Evolutionary conservation across 2,888 invertebrate species (phyloP), one percentile per base, ranked within the genome.

Genomic region (Gymnocheta viridis): DNA sequence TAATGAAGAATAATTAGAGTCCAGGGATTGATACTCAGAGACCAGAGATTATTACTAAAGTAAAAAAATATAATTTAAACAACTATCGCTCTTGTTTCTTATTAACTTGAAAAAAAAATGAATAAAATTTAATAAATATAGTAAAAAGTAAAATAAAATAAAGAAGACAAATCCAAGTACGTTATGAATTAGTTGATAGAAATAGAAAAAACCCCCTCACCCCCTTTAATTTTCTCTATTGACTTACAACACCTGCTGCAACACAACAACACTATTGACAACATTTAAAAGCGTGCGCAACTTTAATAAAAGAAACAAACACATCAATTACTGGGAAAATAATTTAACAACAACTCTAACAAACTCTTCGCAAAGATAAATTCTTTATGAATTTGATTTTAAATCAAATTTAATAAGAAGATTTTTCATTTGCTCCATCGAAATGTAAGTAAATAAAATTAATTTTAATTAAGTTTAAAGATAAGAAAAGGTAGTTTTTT

Each of bases 361-460:
- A n/a, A 27, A 27, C 32, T 38, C 62, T 22, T 7, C 19, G 49
- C 41, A 44, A 70, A 54, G 41, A 67, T 14, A n/a, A 76, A 56
- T 76, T 66, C 56, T 77, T 58, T 66, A 17, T n/a, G 10, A 35
- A 47, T 35, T 58, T 77, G 76, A 49, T 58, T 77, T 54, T 0
- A 19, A 56, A 62, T 56, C 47, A 24, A 64, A 78, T 35, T 64
- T 2, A 32, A 41, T 12, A 10, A 29, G 62, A 54, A 54, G 41
- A 64, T 72, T 24, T 70, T 64, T 27, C n/a, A 9, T 22, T 62
- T 54, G 29, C 41, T 9, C 4, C 51, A 79, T 35, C 66, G 54
- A 62, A 82, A 72, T 79, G 82, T 83, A 83, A 83, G 82, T 83
- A 83, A 56, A 66, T 62, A 73, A 41, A 32, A 35, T 58, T 79